A percentile compares a stretch with the other conserved stretches of the same genome.
Conservation (phyloP, 35 echinoderm and acorn worm species). For the Holothuria glaberrima region DNA sequence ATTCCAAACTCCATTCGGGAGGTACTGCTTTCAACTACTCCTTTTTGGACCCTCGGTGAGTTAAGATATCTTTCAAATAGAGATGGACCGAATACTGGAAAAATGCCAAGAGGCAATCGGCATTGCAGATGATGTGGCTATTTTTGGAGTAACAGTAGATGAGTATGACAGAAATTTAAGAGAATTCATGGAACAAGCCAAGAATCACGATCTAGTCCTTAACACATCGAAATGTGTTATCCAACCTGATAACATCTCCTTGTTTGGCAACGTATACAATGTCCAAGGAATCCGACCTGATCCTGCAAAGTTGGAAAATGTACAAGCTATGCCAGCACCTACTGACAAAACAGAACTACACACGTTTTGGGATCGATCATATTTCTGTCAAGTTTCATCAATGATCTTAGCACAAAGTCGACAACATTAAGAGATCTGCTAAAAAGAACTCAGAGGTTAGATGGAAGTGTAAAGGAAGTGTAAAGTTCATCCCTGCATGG, state of each 20-base stretch:
- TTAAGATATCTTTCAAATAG: slow-evolving; percentile 67
- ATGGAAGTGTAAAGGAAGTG: slow-evolving; percentile 20
- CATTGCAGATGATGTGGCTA: too few relatives aligned
- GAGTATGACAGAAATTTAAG: too few relatives aligned
- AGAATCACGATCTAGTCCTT: slow-evolving; percentile 14
- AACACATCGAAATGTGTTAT: slow-evolving; percentile 73
- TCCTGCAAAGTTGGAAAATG: background rate
- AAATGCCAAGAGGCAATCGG: slow-evolving; percentile 17
- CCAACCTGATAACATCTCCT: slow-evolving; percentile 46
- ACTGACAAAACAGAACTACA: background rate
- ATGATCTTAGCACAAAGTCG: slow-evolving; percentile 1
- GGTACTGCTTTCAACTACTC: slow-evolving; percentile 67
- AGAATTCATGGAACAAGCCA: too few relatives aligned
- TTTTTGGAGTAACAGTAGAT: too few relatives aligned
- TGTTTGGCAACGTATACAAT: slow-evolving; percentile 28
- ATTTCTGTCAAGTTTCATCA: too few relatives aligned
- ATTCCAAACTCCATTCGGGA: slow-evolving; percentile 76
- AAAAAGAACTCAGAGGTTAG: background rate
- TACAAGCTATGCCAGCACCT: too few relatives aligned
- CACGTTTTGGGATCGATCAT: slow-evolving; percentile 27
- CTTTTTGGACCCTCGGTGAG: slow-evolving; percentile 60
- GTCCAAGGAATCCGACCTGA: slow-evolving; percentile 31
- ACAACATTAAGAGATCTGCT: slow-evolving; percentile 27
- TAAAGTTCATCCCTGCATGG: background rate
- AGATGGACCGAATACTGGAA: slow-evolving; percentile 61